phyloP scores from a whole-genome alignment of 2,113 vertebrate species.

The Hemichromis elongatus region DNA sequence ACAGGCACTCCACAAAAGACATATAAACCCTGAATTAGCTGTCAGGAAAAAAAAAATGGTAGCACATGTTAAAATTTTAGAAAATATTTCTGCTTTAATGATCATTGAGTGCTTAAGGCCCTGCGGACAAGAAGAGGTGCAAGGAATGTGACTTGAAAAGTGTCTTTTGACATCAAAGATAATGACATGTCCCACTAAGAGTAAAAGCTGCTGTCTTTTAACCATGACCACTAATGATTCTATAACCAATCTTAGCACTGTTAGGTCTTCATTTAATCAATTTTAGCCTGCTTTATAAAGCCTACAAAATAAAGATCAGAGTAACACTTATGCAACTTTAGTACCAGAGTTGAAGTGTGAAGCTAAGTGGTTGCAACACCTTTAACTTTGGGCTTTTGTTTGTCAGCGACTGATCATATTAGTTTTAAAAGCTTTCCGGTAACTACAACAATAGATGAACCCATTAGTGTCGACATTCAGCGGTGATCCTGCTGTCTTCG shows the following conservation, averaged over 20 bases:
- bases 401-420: not conserved
- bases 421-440: not conserved
- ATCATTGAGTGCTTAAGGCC: not conserved
- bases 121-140: not conserved
- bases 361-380: not conserved
- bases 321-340: not conserved
- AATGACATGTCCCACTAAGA: not conserved
- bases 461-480: not conserved
- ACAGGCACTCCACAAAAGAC: not conserved
- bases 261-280: not conserved
- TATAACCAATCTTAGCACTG: not conserved
- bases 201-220: not conserved
- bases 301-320: not conserved
- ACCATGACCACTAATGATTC: not conserved
- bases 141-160: not conserved
- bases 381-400: not conserved
- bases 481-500: not conserved
- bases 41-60: not conserved
- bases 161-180: not conserved
- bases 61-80: not conserved
- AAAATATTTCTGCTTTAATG: not conserved
- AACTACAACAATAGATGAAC: not conserved
- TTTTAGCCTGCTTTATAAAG: not conserved
- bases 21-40: not conserved
- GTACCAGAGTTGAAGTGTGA: not conserved